Conservation (phyloP, 1,140 invertebrate genomes). For the Phortica variegata region DNA sequence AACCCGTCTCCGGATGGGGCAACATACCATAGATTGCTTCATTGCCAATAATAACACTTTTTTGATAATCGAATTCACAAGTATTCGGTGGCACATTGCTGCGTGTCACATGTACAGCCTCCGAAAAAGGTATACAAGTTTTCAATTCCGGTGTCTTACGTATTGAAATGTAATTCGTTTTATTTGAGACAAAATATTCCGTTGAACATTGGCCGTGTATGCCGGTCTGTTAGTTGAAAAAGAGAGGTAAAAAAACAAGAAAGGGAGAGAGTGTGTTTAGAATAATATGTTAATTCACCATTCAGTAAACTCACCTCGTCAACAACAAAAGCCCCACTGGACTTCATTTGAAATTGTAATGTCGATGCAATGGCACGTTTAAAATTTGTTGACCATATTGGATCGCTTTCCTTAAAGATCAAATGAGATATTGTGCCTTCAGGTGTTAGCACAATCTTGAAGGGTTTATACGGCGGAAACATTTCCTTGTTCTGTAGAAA, state of each 20-base stretch:
- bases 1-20: slow-evolving; percentile 47
- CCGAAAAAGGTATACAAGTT: slow-evolving; percentile 42
- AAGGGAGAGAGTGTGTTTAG: not conserved
- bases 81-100: slow-evolving; percentile 53
- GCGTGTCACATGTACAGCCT: slow-evolving; percentile 45
- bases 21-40: slow-evolving; percentile 49
- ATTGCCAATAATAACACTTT: slow-evolving; percentile 54
- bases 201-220: slow-evolving; percentile 52
- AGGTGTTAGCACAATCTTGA: slow-evolving; percentile 42
- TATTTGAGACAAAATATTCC: slow-evolving; percentile 55
- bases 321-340: slow-evolving; percentile 58
- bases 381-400: slow-evolving; percentile 68
- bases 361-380: slow-evolving; percentile 66
- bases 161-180: slow-evolving; percentile 50
- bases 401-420: slow-evolving; percentile 58
- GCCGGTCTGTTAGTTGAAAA: slow-evolving; percentile 29
- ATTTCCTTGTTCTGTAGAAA: slow-evolving; percentile 56
- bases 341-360: slow-evolving; percentile 60
- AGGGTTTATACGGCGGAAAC: slow-evolving; percentile 54
- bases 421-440: slow-evolving; percentile 46
- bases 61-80: slow-evolving; percentile 52
- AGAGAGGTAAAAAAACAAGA: not conserved
- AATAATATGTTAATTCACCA: not conserved
- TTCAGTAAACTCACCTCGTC: slow-evolving; percentile 54
- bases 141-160: slow-evolving; percentile 52